A percentile compares a stretch with the other conserved stretches of the same genome.
phyloP scores from a whole-genome alignment of 2,888 invertebrate genomes.

The Mechanitis mazaeus region DNA sequence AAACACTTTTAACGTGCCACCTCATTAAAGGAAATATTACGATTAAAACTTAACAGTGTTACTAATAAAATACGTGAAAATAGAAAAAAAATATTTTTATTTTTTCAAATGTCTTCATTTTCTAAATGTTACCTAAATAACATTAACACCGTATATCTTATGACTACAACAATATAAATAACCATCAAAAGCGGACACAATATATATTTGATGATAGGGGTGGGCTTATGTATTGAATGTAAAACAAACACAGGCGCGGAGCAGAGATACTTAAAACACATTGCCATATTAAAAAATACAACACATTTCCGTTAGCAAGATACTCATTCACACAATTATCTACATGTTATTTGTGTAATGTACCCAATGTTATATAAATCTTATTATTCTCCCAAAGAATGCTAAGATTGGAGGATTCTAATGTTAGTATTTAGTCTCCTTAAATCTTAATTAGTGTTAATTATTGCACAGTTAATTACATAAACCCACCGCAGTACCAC shows the following conservation, averaged over 20 bases:
- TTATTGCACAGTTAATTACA: slow-evolving; percentile 56
- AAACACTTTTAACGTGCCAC: slow-evolving; percentile 33
- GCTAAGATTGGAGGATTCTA: background rate
- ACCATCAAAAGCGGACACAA: slow-evolving; percentile 33
- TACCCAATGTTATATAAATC: no score
- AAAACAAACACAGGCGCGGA: slow-evolving; percentile 40
- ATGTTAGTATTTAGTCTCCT: slow-evolving; percentile 34
- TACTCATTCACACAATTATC: slow-evolving; percentile 1
- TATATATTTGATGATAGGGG: slow-evolving; percentile 48
- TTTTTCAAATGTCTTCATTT: slow-evolving; percentile 23
- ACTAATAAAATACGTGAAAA: slow-evolving; percentile 32
- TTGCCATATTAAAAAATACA: background rate
- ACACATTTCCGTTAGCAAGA: background rate
- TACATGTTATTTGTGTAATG: slow-evolving; percentile 10
- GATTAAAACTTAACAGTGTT: slow-evolving; percentile 6
- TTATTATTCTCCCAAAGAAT: no score
- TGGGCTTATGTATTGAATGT: slow-evolving; percentile 62
- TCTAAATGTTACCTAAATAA: slow-evolving; percentile 26
- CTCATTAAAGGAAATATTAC: background rate
- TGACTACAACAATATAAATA: slow-evolving; percentile 38
- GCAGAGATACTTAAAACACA: slow-evolving; percentile 52
- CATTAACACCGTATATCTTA: slow-evolving; percentile 39
- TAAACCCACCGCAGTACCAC: slow-evolving; percentile 72
- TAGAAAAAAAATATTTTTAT: slow-evolving; percentile 28
- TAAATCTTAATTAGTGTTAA: slow-evolving; percentile 52